Evolutionary conservation across 1,140 invertebrate genomes (phyloP).

Genomic region (Hylaeus volcanicus): DNA sequence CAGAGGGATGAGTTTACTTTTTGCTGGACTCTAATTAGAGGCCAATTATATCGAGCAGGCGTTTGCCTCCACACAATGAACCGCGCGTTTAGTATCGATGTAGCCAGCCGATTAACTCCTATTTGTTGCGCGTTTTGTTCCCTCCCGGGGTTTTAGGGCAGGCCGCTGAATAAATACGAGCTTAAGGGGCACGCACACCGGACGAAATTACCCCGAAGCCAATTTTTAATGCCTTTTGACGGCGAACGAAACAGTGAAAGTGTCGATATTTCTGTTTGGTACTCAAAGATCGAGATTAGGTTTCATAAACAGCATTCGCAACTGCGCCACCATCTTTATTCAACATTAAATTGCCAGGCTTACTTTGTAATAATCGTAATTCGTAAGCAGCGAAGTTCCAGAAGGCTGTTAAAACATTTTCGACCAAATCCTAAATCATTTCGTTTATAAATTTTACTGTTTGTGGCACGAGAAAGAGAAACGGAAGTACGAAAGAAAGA

Average conservation of each 20-base stretch:
- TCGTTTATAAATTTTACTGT: no score
- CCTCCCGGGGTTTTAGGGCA: slow-evolving; percentile 61
- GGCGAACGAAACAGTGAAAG: no score
- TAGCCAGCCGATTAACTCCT: slow-evolving; percentile 69
- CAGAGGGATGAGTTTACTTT: slow-evolving; percentile 69
- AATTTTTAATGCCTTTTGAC: not conserved
- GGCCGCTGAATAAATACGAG: slow-evolving; percentile 67
- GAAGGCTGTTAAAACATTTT: no score
- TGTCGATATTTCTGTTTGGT: no score
- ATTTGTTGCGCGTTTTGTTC: slow-evolving; percentile 71
- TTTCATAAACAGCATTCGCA: no score
- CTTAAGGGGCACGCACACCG: slow-evolving; percentile 62
- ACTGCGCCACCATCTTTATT: no score
- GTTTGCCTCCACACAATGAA: slow-evolving; percentile 73
- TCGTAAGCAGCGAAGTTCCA: no score
- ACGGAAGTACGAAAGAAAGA: slow-evolving; percentile 14
- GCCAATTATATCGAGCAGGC: slow-evolving; percentile 75
- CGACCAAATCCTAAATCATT: no score
- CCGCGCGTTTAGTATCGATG: slow-evolving; percentile 71
- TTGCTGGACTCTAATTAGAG: slow-evolving; percentile 72
- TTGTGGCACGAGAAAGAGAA: not conserved
- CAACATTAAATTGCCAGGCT: no score
- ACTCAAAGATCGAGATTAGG: no score
- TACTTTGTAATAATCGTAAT: no score
- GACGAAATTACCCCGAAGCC: no score